Conservation (phyloP, 2,113 vertebrate species). For the Sula dactylatra region DNA sequence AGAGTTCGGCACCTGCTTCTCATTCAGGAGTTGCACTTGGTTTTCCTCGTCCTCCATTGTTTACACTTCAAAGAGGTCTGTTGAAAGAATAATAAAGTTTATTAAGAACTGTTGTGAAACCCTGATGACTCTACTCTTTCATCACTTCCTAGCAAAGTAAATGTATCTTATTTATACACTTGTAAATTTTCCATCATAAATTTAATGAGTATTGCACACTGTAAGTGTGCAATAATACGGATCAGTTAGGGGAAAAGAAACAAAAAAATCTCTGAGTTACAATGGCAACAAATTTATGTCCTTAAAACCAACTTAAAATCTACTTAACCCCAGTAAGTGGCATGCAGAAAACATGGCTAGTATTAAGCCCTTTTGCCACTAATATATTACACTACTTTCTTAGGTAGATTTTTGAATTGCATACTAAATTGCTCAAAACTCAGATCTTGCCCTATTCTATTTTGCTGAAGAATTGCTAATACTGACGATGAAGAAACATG, state of each 20-base stretch:
- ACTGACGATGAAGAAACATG: background rate
- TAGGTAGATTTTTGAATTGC: background rate
- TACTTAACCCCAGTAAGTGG: background rate
- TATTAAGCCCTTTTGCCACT: background rate
- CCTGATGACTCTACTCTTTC: fast-evolving
- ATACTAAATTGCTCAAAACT: background rate
- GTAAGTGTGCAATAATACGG: fast-evolving
- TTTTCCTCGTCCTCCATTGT: conserved; percentile 56
- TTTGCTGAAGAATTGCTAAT: background rate
- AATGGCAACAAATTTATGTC: background rate
- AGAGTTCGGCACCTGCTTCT: conserved; percentile 64
- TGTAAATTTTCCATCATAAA: background rate
- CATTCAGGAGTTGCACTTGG: conserved; percentile 19
- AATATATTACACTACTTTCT: background rate
- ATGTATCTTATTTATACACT: fast-evolving
- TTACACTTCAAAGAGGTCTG: background rate
- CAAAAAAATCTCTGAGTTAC: background rate
- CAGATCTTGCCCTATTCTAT: background rate
- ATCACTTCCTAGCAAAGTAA: background rate
- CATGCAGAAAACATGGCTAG: background rate
- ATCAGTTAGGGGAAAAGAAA: background rate
- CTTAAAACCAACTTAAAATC: background rate
- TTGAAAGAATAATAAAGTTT: background rate
- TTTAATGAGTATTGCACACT: background rate
- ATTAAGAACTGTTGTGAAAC: background rate